A percentile compares a stretch with the other conserved stretches of the same genome.
Conservation (phyloP, 2,888 invertebrate species). For the Heliothis peltigera region DNA sequence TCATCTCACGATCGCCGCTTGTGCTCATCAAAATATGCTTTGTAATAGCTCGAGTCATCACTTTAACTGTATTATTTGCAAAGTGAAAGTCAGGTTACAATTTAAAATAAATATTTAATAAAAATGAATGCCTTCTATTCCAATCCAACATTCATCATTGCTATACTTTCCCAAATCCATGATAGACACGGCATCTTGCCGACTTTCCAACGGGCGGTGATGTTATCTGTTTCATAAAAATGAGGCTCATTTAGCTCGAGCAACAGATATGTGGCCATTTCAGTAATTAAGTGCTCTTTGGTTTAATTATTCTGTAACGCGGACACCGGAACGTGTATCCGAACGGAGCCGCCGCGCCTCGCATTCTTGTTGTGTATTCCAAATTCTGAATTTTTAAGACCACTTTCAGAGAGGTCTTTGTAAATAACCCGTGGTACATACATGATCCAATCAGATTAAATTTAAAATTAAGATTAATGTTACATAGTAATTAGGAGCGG, state of each 20-base stretch:
- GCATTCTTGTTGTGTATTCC: constrained; percentile 64
- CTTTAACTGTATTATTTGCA: constrained; percentile 58
- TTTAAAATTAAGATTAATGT: background rate
- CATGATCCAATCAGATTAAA: background rate
- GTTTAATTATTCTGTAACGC: constrained; percentile 75
- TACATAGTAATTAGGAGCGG: background rate
- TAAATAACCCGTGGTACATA: constrained; percentile 16
- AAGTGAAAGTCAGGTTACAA: constrained; percentile 71
- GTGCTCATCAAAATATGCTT: constrained; percentile 61
- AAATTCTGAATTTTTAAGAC: constrained; percentile 58
- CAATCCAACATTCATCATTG: constrained; percentile 66
- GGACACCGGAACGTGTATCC: constrained; percentile 77
- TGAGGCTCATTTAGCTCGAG: constrained; percentile 74
- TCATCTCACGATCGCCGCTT: constrained; percentile 13
- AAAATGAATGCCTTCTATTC: constrained; percentile 74
- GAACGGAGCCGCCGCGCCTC: constrained; percentile 63
- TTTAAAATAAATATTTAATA: constrained; percentile 65
- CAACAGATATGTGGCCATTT: constrained; percentile 75
- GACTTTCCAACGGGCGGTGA: constrained; percentile 70
- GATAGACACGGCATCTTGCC: constrained; percentile 67
- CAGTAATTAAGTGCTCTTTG: constrained; percentile 78
- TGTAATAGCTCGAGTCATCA: constrained; percentile 57
- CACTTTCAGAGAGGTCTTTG: constrained; percentile 8
- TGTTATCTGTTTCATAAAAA: constrained; percentile 70
- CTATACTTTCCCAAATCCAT: constrained; percentile 79